Base-by-base conservation (phyloP, 2,797 vertebrate genomes). In the Cirrhinus mrigala region DNA sequence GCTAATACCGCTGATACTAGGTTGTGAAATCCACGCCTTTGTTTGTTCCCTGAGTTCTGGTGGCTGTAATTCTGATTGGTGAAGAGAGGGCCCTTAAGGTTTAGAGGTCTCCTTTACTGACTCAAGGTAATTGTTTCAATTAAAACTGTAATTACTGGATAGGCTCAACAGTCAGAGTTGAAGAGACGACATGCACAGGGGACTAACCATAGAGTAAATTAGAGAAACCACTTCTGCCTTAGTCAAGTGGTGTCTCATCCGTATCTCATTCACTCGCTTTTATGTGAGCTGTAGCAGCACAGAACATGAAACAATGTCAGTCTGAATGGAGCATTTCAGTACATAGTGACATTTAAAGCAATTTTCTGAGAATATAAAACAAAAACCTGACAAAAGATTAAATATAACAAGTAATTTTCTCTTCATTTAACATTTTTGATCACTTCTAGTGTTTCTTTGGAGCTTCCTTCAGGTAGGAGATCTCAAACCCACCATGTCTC, bases 81-180 rank as follows among this genome's bases (percentile, higher is more conserved):
- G 40, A 77, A 84, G n/a, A 78, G 82, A 56, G n/a, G 73, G 14
- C 50, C 76, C 66, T 60, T 9, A 50, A 40, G 64, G 40, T 85
- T 85, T 70, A 44, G 62, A 84, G 50, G 74, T 79, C 83, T 84
- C 62, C 37, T 70, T 84, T 60, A 69, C 71, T 86, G 52, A 86
- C 52, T 60, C 64, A 84, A 73, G 50, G 79, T 81, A 88, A 58
- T 81, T 81, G 44, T 83, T 81, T 81, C 82, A 79, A 78, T 84
- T 81, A 76, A 74, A 84, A 80, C 73, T 85, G 54, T 86, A 81
- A 88, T 84, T 84, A 80, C 71, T 83, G 54, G 71, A 84, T 81
- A 44, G 79, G 70, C 62, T 74, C 27, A 33, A 81, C 27, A 69
- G 58, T 64, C 75, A 74, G 46, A 71, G 48, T 74, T 73, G 48